phyloP scores from a whole-genome alignment of 2,797 vertebrate genomes.

The Gymnoscopelus microlampas region DNA sequence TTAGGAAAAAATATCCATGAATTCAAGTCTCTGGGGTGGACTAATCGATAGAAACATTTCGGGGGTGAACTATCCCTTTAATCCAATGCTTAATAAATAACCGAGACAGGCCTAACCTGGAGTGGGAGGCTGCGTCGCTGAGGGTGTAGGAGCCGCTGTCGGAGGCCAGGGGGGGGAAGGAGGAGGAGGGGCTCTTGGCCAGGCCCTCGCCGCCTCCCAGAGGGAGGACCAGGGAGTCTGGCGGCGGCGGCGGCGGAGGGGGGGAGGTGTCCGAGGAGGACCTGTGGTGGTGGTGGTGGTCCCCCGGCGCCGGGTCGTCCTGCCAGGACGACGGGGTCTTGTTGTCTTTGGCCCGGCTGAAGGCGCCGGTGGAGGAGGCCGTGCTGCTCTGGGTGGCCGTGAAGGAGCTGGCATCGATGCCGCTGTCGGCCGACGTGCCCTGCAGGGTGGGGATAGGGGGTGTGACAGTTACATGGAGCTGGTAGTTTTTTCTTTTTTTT shows the following conservation, averaged over 20 bases:
- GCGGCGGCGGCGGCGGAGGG: constrained; percentile 73
- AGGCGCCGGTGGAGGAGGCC: constrained; percentile 79
- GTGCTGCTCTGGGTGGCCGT: constrained; percentile 89
- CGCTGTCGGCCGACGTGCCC: constrained; percentile 89
- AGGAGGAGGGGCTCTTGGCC: constrained; percentile 82
- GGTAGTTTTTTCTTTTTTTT: too few relatives aligned
- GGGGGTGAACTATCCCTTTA: too few relatives aligned
- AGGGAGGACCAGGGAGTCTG: constrained; percentile 76
- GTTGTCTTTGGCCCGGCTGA: constrained; percentile 84
- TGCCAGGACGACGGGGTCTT: constrained; percentile 86
- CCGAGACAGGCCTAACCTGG: constrained; percentile 74
- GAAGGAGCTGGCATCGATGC: constrained; percentile 91
- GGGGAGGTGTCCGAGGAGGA: constrained; percentile 53
- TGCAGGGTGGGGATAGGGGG: constrained; percentile 58
- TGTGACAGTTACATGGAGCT: too few relatives aligned
- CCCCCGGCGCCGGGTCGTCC: constrained; percentile 81
- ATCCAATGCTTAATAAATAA: too few relatives aligned
- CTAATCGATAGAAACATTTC: too few relatives aligned
- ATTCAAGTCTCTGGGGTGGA: too few relatives aligned
- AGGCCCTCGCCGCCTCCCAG: constrained; percentile 77
- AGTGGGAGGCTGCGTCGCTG: constrained; percentile 87
- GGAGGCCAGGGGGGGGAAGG: constrained; percentile 79
- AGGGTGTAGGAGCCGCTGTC: constrained; percentile 86
- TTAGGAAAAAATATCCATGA: too few relatives aligned
- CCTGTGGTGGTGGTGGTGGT: constrained; percentile 17